phyloP scores from a whole-genome alignment of 2,888 invertebrate species.

The Standfussiana lucernea region DNA sequence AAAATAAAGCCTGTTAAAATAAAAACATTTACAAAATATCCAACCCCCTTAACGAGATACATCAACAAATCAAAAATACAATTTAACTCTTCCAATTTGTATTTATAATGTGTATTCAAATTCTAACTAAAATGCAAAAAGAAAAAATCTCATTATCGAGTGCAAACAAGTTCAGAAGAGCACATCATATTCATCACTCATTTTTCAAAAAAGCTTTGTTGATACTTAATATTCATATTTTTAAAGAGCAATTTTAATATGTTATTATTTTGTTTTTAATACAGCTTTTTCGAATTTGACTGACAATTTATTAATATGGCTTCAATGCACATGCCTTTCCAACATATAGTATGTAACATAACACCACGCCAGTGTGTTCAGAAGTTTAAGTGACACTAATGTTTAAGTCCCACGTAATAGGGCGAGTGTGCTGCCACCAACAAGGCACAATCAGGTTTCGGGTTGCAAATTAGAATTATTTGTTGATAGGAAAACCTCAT shows the following conservation, averaged over 20 bases:
- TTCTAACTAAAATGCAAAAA: slow-evolving; percentile 26
- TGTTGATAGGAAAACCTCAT: not conserved
- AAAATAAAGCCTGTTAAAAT: slow-evolving; percentile 4
- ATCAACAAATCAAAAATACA: slow-evolving; percentile 48
- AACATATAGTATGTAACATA: not conserved
- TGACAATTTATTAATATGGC: not conserved
- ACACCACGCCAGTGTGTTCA: not conserved
- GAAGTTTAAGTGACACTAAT: not conserved
- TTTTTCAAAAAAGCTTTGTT: slow-evolving; percentile 1
- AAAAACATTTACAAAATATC: slow-evolving; percentile 11
- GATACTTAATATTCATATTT: slow-evolving; percentile 13
- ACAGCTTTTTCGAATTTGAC: too few species aligned
- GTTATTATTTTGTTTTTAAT: slow-evolving; percentile 12
- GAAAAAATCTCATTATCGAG: slow-evolving; percentile 40
- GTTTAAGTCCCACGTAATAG: not conserved
- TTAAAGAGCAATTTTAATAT: not conserved
- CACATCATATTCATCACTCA: slow-evolving; percentile 21
- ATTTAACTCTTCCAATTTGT: slow-evolving; percentile 34
- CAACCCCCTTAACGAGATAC: slow-evolving; percentile 16
- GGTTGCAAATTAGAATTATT: not conserved
- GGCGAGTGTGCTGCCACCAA: not conserved
- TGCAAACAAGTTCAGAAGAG: slow-evolving; percentile 21
- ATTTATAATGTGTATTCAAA: slow-evolving; percentile 35
- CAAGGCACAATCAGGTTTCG: not conserved
- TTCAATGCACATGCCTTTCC: not conserved